These are phyloP conservation scores for Clostera curtula DNA, from an alignment of 2,888 invertebrate genomes.

Conservation along the genomic window DNA sequence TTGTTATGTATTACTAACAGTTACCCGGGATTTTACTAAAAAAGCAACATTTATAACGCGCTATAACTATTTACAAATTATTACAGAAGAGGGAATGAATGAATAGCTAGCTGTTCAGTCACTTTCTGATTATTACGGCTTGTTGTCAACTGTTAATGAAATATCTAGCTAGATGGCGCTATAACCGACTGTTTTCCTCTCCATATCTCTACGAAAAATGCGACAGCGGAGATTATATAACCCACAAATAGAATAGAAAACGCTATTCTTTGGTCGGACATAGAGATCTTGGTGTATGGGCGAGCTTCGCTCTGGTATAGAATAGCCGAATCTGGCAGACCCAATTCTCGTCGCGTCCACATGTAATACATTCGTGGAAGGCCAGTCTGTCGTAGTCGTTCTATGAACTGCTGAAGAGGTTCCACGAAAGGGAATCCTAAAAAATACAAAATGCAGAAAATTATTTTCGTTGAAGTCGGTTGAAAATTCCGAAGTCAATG, in stretches of 20 bases:
- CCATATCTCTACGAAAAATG: conserved; percentile 29
- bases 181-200: conserved; percentile 5
- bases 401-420: conserved; percentile 25
- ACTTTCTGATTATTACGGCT: too few species aligned
- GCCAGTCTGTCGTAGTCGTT: conserved; percentile 35
- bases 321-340: conserved; percentile 11
- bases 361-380: conserved; percentile 34
- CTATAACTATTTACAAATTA: too few species aligned
- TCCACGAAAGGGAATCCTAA: conserved; percentile 39
- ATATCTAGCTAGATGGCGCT: too few species aligned
- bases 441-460: conserved; percentile 4
- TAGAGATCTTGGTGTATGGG: conserved; percentile 16
- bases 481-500: too few species aligned
- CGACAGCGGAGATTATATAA: conserved; percentile 21
- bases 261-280: conserved; percentile 25
- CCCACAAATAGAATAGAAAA: conserved; percentile 29
- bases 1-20: too few species aligned
- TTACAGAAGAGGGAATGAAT: too few species aligned
- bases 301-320: conserved; percentile 19
- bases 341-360: conserved; percentile 32
- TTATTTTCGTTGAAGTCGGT: too few species aligned
- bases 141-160: too few species aligned
- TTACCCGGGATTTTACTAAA: too few species aligned
- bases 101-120: too few species aligned
- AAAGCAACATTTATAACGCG: too few species aligned